These are phyloP conservation scores for Piaya cayana DNA, from an alignment of 2,113 vertebrate species.

Conservation along the genomic window DNA sequence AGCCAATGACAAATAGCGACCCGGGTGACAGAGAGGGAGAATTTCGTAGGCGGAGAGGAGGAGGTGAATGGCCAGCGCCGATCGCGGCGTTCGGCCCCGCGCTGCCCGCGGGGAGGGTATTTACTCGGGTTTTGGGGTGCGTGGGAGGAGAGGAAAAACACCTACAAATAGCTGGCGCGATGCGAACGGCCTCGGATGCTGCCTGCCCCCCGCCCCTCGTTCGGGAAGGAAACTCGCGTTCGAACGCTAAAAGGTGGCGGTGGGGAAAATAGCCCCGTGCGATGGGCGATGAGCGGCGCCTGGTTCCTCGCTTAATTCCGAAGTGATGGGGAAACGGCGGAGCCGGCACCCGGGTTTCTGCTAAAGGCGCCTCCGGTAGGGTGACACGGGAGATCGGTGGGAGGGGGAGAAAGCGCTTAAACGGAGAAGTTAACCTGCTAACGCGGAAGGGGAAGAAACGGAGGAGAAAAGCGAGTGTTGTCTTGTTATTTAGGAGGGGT, in stretches of 20 bases:
- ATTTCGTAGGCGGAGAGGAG: constrained; percentile 67
- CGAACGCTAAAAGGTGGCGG: neutral
- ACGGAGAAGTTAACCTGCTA: constrained; percentile 49
- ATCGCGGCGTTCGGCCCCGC: constrained; percentile 35
- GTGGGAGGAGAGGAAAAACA: constrained; percentile 55
- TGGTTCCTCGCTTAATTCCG: constrained; percentile 36
- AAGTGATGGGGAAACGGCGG: constrained; percentile 31
- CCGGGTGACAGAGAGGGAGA: constrained; percentile 57
- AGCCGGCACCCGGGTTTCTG: constrained; percentile 43
- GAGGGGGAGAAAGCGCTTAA: neutral
- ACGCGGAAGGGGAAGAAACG: constrained; percentile 17
- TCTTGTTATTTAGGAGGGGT: neutral
- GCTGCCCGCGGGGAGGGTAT: constrained; percentile 40
- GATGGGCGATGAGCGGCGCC: neutral
- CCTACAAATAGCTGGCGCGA: constrained; percentile 57
- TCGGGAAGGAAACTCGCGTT: constrained; percentile 42
- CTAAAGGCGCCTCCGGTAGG: constrained; percentile 43
- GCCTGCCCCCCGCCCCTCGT: neutral
- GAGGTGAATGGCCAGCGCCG: constrained; percentile 65
- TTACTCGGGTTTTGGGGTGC: constrained; percentile 48
- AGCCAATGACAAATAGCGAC: constrained; percentile 61
- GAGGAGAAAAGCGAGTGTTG: neutral
- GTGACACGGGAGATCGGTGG: constrained; percentile 39
- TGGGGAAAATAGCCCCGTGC: neutral
- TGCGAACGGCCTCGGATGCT: constrained; percentile 20